These are phyloP conservation scores for Centropus bengalensis DNA, from an alignment of 2,113 vertebrate genomes.

Conservation along the genomic window DNA sequence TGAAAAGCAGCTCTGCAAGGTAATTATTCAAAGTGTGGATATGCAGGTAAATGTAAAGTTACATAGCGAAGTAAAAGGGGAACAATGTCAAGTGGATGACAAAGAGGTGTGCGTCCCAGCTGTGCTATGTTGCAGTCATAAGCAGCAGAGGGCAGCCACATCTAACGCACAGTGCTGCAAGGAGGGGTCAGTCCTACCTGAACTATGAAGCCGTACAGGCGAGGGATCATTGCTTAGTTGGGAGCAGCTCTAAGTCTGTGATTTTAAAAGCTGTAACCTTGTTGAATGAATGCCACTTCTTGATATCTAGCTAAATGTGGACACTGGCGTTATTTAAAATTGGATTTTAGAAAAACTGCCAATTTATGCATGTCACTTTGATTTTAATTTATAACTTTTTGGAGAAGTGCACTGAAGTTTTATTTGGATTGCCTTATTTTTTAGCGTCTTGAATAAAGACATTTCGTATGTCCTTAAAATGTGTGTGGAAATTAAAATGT, in stretches of 20 bases:
- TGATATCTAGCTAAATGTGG: not conserved
- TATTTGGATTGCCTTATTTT: not conserved
- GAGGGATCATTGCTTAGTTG: not conserved
- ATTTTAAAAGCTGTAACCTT: not conserved
- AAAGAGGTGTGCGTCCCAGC: not conserved
- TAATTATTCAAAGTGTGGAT: not conserved
- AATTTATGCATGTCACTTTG: not conserved
- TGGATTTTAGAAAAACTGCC: not conserved
- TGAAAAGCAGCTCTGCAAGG: not conserved
- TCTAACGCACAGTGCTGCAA: rapidly evolving
- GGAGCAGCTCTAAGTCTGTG: rapidly evolving
- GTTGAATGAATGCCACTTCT: not conserved
- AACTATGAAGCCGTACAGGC: rapidly evolving
- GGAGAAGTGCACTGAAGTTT: not conserved
- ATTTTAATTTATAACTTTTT: not conserved
- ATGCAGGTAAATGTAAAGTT: not conserved
- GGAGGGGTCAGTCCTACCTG: not conserved
- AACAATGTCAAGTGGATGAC: not conserved
- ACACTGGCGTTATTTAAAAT: not conserved
- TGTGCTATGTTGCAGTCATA: not conserved
- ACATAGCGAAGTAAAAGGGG: not conserved
- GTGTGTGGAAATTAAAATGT: not conserved
- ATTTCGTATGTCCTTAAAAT: not conserved
- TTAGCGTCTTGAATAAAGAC: too few species aligned
- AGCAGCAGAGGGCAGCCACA: constrained; percentile 70